Evolutionary conservation across 2,113 vertebrate species (phyloP).

Genomic region (Sminthopsis crassicaudata): DNA sequence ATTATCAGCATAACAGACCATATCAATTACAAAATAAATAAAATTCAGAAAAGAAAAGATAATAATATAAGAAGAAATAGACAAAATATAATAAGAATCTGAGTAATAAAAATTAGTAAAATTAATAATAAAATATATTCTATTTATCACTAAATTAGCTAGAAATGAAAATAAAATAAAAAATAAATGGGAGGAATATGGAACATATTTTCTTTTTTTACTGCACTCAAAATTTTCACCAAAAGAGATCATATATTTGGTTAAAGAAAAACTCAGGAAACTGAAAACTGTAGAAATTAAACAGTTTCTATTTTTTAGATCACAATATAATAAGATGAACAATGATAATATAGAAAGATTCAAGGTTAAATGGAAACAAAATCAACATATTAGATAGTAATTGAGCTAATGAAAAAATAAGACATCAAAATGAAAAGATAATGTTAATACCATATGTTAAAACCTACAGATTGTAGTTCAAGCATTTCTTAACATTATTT

Average conservation of each 20-base stretch:
- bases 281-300: background rate
- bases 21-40: background rate
- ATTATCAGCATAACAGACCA: too few species aligned
- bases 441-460: background rate
- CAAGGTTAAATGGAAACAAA: background rate
- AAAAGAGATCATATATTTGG: background rate
- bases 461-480: background rate
- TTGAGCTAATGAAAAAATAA: background rate
- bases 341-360: background rate
- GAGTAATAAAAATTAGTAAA: background rate
- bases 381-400: background rate
- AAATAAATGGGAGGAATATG: background rate
- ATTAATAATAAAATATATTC: background rate
- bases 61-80: background rate
- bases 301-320: background rate
- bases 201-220: background rate
- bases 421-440: background rate
- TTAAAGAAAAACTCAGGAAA: background rate
- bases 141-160: background rate
- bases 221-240: background rate
- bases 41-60: background rate
- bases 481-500: background rate
- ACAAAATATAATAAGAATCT: background rate
- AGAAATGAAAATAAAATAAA: background rate
- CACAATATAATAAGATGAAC: background rate